Evolutionary conservation across 2,888 invertebrate species (phyloP).

Genomic region (Ormyrus pomaceus): DNA sequence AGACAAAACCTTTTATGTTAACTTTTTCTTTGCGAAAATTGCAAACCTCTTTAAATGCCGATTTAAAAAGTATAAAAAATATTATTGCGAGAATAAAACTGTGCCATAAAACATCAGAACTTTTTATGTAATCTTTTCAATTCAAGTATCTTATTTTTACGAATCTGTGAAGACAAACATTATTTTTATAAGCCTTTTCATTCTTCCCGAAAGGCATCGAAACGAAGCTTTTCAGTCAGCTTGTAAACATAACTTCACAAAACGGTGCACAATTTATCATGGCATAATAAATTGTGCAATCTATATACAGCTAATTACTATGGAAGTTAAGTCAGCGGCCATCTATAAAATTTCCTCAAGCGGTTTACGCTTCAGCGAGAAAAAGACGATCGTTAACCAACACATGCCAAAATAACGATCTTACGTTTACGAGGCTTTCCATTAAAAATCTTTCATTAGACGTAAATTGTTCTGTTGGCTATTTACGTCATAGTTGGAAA

Average conservation of each 20-base stretch:
- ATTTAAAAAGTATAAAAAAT: too few species aligned
- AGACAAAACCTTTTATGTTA: background rate
- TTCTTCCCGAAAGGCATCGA: too few species aligned
- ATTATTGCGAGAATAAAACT: too few species aligned
- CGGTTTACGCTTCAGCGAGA: slow-evolving; percentile 8
- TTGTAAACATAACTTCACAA: background rate
- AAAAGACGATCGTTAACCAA: slow-evolving; percentile 5
- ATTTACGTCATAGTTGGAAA: too few species aligned
- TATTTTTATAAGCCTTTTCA: too few species aligned
- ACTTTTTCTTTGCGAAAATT: background rate
- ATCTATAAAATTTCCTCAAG: slow-evolving; percentile 3
- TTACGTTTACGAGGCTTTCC: background rate
- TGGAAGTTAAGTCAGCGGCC: background rate
- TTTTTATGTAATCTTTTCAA: too few species aligned
- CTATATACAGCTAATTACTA: background rate
- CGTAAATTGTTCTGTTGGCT: background rate
- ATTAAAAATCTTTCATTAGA: slow-evolving; percentile 1
- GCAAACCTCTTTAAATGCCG: background rate
- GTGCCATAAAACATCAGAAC: too few species aligned
- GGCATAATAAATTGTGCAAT: slow-evolving; percentile 8
- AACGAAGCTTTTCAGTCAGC: background rate
- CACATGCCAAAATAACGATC: slow-evolving; percentile 1
- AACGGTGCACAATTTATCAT: background rate
- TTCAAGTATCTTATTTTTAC: too few species aligned
- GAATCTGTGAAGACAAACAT: too few species aligned